phyloP scores from a whole-genome alignment of 2,113 vertebrate species.

The Ibidorhyncha struthersii region DNA sequence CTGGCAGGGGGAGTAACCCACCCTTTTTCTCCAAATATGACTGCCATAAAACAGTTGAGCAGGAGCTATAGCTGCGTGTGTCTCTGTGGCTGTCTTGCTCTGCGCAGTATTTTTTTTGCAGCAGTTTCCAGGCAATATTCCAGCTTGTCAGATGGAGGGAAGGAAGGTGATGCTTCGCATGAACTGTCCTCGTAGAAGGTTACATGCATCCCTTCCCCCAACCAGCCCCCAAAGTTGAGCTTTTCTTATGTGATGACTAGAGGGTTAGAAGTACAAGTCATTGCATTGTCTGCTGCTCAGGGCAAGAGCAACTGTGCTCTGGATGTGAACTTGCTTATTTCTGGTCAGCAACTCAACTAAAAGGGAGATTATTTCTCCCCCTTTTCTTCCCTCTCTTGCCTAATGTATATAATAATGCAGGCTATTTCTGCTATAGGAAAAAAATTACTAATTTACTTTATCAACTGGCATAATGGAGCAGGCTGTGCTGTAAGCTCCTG shows the following conservation, averaged over 20 bases:
- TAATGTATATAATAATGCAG: background rate
- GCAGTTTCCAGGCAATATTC: background rate
- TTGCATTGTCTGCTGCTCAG: background rate
- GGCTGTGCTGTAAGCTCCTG: background rate
- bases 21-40: background rate
- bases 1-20: no score
- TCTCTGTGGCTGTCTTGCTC: background rate
- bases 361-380: background rate
- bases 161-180: background rate
- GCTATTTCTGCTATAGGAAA: background rate
- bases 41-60: background rate
- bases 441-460: background rate
- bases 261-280: background rate
- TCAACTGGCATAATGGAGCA: fast-evolving
- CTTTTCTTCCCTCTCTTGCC: background rate
- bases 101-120: background rate
- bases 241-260: background rate
- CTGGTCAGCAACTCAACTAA: background rate
- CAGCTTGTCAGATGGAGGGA: background rate
- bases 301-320: background rate
- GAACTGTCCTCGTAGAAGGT: fast-evolving
- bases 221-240: background rate
- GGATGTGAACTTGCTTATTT: background rate
- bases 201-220: background rate
- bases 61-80: background rate